Base-by-base conservation (phyloP, 2,888 invertebrate genomes). In the Lochmaea capreae region DNA sequence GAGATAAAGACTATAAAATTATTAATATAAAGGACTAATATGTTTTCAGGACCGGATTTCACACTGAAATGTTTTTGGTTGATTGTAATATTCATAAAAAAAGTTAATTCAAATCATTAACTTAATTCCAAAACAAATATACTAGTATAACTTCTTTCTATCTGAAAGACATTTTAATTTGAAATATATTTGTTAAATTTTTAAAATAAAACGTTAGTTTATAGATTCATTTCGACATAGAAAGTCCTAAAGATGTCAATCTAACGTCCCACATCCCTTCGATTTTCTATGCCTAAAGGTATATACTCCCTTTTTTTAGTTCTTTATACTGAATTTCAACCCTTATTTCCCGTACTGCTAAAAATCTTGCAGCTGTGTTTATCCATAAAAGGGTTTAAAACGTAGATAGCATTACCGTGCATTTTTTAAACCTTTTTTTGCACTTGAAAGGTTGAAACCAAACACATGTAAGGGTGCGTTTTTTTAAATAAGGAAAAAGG, bases 311-410 rank as follows among this genome's bases (percentile, higher is more conserved):
- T 67, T 39, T 75, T n/a, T 77, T 77, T 75, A 75, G 73, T 62
- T 68, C 68, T 71, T 72, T 73, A 61, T 67, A 69, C 71, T 42
- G 42, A 42, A 43, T 43, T 42, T 77, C 66, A 71, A 70, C 74
- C 73, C 68, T 75, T 76, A 73, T 73, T 73, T 68, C 76, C 77
- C 76, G 74, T 75, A 73, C 74, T 74, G 74, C 76, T 61, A 76
- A 77, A 78, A 79, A 75, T 78, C 74, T 67, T 72, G 78, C 82
- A 82, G 82, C 82, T 82, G 82, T 82, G 80, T 82, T 82, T 82
- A 81, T 75, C 77, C 76, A 78, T 77, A 81, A 83, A 82, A 81
- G 82, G 82, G 81, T 81, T 83, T 79, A 81, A 81, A 78, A 77
- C 76, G 77, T 74, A 78, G 79, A 80, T 82, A 81, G 77, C 79